Base-by-base conservation (phyloP, 1,140 invertebrate species). In the Hestina assimilis region DNA sequence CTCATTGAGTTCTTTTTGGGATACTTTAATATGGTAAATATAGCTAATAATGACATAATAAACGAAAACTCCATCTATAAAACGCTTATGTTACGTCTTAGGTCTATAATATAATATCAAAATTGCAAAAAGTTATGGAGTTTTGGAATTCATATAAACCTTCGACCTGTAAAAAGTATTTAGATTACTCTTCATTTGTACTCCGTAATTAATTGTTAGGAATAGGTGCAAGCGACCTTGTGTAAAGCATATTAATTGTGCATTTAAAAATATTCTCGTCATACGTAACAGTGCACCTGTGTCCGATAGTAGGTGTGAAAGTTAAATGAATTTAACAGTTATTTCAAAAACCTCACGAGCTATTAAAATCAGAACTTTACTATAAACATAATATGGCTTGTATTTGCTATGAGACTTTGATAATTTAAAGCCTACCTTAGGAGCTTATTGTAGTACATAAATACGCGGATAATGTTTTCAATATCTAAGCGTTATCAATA, bases 131-230 rank as follows among this genome's bases (percentile, higher is more conserved):
- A 14, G 3, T 28, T 43, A 31, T 23, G 40, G 62, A 56, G 62
- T 65, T 65, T 65, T 65, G 35, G 62, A 65, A 65, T 65, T 65
- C 62, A 65, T 60, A 52, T 60, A 65, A 65, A 52, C 58, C 41
- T 48, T 23, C 41, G 28, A 60, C 47, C 56, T 31, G 20, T 38
- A 17, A 14, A 45, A 58, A 24, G 46, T 55, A 45, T 47, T 33
- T 47, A 47, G 26, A 19, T 31, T 20, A 19, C 29, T 33, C 7
- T 35, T 48, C 33, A 19, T 48, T 48, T 48, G 23, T 48, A 21
- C 20, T 46, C 31, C 17, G 29, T 28, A 48, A 23, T 0, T 48
- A 33, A 48, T 52, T 52, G 33, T 19, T 40, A 46, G 24, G 31
- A 15, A n/a, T 9, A 41, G 38, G 20, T 45, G 21, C 55, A 35